Percentiles rank a stretch among this genome's conserved stretches.
These are phyloP conservation scores for Leptinotarsa lineolata DNA, from an alignment of 1,140 invertebrate species.

Conservation along the genomic window DNA sequence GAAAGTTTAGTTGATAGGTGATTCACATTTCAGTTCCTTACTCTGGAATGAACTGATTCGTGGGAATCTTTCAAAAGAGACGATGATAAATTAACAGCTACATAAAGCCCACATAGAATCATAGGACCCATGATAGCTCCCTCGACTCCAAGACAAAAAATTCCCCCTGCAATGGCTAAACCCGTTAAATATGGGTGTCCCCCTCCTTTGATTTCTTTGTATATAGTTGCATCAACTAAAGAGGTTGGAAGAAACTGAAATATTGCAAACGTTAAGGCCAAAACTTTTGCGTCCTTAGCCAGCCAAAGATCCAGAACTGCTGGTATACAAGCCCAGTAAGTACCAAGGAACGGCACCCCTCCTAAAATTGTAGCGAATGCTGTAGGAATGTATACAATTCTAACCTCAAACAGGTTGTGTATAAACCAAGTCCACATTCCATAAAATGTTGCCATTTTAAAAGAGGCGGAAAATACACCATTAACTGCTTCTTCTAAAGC, in stretches of 20 bases:
- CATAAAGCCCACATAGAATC: slow-evolving; percentile 84
- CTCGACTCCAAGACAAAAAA: slow-evolving; percentile 94
- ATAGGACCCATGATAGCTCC: slow-evolving; percentile 96
- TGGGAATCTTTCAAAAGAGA: slow-evolving; percentile 58
- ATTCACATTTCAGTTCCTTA: too few species aligned
- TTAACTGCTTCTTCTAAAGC: slow-evolving; percentile 76
- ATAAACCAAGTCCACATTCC: slow-evolving; percentile 98
- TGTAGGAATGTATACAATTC: slow-evolving; percentile 94
- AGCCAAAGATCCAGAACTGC: slow-evolving; percentile 94
- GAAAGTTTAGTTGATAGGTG: too few species aligned
- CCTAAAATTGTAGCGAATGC: slow-evolving; percentile 90
- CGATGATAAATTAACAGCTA: slow-evolving; percentile 76
- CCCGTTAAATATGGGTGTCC: slow-evolving; percentile 99
- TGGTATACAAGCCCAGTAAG: slow-evolving; percentile 92
- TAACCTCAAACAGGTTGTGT: slow-evolving; percentile 92
- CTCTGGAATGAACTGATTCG: too few species aligned
- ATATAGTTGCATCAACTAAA: slow-evolving; percentile 92
- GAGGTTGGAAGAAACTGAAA: slow-evolving; percentile 90
- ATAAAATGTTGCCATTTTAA: slow-evolving; percentile 97
- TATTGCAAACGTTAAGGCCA: slow-evolving; percentile 77
- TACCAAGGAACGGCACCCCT: slow-evolving; percentile 91
- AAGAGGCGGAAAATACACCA: slow-evolving; percentile 88
- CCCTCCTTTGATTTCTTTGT: slow-evolving; percentile 95
- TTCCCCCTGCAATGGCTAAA: slow-evolving; percentile 95
- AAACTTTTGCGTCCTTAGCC: slow-evolving; percentile 76